These are phyloP conservation scores for Stercorarius parasiticus DNA, from an alignment of 2,113 vertebrate species.

Conservation along the genomic window DNA sequence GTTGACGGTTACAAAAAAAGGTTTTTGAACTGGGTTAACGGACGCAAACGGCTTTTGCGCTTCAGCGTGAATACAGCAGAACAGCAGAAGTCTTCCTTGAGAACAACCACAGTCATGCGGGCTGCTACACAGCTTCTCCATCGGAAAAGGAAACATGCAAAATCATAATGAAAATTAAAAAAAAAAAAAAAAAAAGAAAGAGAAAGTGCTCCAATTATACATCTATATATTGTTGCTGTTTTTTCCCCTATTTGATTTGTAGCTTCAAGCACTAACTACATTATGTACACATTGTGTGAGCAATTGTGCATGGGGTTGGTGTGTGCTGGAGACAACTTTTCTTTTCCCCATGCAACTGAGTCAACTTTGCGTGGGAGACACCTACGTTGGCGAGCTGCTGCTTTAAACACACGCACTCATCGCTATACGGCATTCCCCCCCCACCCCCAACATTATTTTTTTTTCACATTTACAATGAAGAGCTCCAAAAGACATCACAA, in stretches of 20 bases:
- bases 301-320: background rate
- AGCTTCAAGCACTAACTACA: slow-evolving; percentile 80
- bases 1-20: slow-evolving; percentile 94
- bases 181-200: background rate
- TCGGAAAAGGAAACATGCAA: slow-evolving; percentile 91
- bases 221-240: slow-evolving; percentile 25
- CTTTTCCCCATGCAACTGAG: background rate
- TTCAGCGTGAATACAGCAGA: slow-evolving; percentile 71
- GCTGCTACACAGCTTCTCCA: slow-evolving; percentile 80
- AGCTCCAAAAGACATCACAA: slow-evolving; percentile 5
- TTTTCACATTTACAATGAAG: slow-evolving; percentile 1
- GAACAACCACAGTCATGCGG: slow-evolving; percentile 85
- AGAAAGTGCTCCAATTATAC: slow-evolving; percentile 72
- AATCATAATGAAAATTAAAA: slow-evolving; percentile 71
- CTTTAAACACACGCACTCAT: background rate
- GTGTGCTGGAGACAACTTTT: background rate
- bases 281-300: slow-evolving; percentile 75
- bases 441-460: no score
- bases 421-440: background rate
- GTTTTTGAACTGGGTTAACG: slow-evolving; percentile 75
- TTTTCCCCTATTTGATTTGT: slow-evolving; percentile 56
- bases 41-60: slow-evolving; percentile 73
- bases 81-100: slow-evolving; percentile 75
- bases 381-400: background rate
- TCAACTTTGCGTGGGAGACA: background rate